phyloP scores from a whole-genome alignment of 1,140 invertebrate genomes.

The Liolophura sinensis region DNA sequence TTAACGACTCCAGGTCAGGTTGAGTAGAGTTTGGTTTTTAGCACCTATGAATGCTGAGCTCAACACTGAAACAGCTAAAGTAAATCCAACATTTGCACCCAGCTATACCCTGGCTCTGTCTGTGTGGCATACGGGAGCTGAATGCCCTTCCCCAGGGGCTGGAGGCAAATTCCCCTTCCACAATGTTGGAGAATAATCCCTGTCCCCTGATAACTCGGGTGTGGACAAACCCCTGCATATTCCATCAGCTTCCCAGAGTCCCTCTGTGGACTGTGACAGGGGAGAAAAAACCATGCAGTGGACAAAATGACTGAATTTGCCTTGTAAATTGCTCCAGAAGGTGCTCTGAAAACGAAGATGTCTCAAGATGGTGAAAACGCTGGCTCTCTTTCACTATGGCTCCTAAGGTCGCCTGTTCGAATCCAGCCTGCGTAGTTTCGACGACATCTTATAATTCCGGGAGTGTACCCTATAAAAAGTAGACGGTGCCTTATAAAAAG shows the following conservation, averaged over 20 bases:
- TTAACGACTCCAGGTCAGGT: too few relatives aligned
- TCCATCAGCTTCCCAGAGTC: constrained; percentile 3
- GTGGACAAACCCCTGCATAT: constrained; percentile 7
- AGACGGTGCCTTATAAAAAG: too few relatives aligned
- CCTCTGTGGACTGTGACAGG: not conserved
- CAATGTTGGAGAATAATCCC: constrained; percentile 8
- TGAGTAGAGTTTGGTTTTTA: too few relatives aligned
- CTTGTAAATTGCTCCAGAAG: not conserved
- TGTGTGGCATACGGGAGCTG: constrained; percentile 13
- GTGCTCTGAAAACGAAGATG: too few relatives aligned
- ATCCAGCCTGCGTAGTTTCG: too few relatives aligned
- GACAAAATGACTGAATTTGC: not conserved
- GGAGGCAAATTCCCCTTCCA: constrained; percentile 6
- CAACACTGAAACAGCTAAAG: not conserved
- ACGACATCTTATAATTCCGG: too few relatives aligned
- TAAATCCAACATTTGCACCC: constrained; percentile 6
- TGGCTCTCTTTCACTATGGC: too few relatives aligned
- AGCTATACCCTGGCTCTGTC: constrained; percentile 9
- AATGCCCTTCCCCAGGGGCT: not conserved
- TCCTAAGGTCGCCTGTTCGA: too few relatives aligned
- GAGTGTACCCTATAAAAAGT: too few relatives aligned
- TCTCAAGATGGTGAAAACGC: too few relatives aligned
- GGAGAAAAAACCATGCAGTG: constrained; percentile 2
- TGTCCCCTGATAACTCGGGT: constrained; percentile 3
- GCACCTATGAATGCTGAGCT: too few relatives aligned